A percentile compares a stretch with the other conserved stretches of the same genome.
Evolutionary conservation across 1,140 invertebrate genomes (phyloP).

Genomic region (Tetraneura akinire): DNA sequence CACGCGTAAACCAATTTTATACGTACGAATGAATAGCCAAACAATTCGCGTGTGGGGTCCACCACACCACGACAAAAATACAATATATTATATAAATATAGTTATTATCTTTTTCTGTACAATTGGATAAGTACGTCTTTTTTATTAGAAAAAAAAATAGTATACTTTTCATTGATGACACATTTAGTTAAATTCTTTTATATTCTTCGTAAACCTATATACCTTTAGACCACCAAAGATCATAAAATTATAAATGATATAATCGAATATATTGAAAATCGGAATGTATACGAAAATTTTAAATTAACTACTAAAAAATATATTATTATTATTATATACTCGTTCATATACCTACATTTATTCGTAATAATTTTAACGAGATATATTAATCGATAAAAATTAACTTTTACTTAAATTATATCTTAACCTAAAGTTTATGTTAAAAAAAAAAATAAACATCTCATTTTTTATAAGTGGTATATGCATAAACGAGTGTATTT

Average conservation of each 20-base stretch:
- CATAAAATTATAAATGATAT: neutral
- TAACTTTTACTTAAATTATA: too few species aligned
- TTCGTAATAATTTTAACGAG: too few species aligned
- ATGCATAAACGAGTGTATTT: too few species aligned
- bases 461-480: too few species aligned
- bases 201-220: neutral
- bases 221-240: neutral
- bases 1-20: neutral
- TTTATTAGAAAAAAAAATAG: neutral
- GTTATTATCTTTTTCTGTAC: neutral
- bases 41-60: constrained; percentile 3
- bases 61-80: neutral
- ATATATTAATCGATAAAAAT: too few species aligned
- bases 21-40: neutral
- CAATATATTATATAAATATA: neutral
- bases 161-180: neutral
- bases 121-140: neutral
- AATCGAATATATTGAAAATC: neutral
- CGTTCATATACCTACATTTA: too few species aligned
- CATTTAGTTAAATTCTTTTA: neutral
- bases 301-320: too few species aligned
- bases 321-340: too few species aligned
- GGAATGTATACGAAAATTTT: neutral
- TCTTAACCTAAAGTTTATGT: too few species aligned
- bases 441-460: too few species aligned